These are phyloP conservation scores for Aleiodes sp. DNA, from an alignment of 1,140 invertebrate genomes.

Conservation along the genomic window DNA sequence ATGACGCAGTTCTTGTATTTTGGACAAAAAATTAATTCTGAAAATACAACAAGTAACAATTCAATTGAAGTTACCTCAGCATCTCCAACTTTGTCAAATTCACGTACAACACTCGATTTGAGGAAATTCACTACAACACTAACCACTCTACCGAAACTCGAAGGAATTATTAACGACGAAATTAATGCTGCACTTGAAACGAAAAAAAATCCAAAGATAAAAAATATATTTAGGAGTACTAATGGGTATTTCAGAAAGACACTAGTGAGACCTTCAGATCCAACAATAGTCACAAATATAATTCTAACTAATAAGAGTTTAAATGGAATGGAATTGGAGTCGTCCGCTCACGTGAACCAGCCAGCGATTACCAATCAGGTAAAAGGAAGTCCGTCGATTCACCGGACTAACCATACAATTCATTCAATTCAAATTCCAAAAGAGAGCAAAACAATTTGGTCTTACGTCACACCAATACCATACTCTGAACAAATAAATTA, in stretches of 20 bases:
- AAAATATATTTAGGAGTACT: slow-evolving; percentile 45
- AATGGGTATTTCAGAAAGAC: slow-evolving; percentile 51
- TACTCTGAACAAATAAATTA: neutral
- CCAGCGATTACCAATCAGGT: slow-evolving; percentile 32
- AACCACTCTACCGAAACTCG: slow-evolving; percentile 38
- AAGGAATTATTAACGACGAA: slow-evolving; percentile 54
- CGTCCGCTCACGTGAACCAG: slow-evolving; percentile 42
- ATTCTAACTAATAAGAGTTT: slow-evolving; percentile 42
- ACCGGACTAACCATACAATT: slow-evolving; percentile 31
- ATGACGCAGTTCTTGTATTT: slow-evolving; percentile 77
- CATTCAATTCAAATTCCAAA: slow-evolving; percentile 45
- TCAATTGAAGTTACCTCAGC: slow-evolving; percentile 43
- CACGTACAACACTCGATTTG: slow-evolving; percentile 51
- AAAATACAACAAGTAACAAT: slow-evolving; percentile 40
- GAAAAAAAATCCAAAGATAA: slow-evolving; percentile 51
- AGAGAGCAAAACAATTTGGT: slow-evolving; percentile 18
- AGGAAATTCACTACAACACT: slow-evolving; percentile 48
- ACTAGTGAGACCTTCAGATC: slow-evolving; percentile 41
- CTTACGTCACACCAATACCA: slow-evolving; percentile 1
- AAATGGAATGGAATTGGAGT: slow-evolving; percentile 33
- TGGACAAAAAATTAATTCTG: slow-evolving; percentile 71
- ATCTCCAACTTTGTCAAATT: slow-evolving; percentile 38
- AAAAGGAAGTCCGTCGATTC: slow-evolving; percentile 37
- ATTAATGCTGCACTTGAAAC: slow-evolving; percentile 53
- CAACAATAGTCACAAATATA: slow-evolving; percentile 54